Percentiles rank a stretch among this genome's conserved stretches.
Evolutionary conservation across 2,113 vertebrate species (phyloP).

Genomic region (Centropristis striata): DNA sequence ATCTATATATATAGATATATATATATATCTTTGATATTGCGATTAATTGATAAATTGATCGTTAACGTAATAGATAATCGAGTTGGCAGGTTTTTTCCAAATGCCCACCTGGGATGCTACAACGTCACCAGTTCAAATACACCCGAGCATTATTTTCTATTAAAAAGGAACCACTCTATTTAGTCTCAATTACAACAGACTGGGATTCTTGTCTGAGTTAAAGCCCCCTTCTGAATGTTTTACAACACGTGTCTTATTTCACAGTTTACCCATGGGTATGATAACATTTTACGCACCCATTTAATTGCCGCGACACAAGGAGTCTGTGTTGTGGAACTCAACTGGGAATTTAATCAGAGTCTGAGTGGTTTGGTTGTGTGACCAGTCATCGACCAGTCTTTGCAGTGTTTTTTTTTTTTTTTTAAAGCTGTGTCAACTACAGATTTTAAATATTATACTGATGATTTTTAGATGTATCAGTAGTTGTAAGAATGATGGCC

Average conservation of each 20-base stretch:
- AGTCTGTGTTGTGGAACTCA: background rate
- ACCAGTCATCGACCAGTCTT: no score
- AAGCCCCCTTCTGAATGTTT: background rate
- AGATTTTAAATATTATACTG: background rate
- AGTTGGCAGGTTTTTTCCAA: no score
- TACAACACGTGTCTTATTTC: background rate
- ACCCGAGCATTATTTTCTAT: background rate
- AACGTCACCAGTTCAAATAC: no score
- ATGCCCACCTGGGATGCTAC: no score
- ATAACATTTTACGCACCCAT: background rate
- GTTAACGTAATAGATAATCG: no score
- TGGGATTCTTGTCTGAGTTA: background rate
- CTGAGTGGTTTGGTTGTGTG: background rate
- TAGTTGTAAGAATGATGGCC: background rate
- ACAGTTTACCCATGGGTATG: background rate
- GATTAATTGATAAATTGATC: no score
- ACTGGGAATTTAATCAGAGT: background rate
- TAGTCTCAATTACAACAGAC: background rate
- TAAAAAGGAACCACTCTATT: background rate
- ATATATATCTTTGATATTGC: no score
- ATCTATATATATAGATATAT: no score
- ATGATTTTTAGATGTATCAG: background rate
- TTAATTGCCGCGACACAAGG: background rate
- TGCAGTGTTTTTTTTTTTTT: background rate
- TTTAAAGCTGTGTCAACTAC: background rate